These are phyloP conservation scores for Julus scandinavius DNA, from an alignment of 2,888 invertebrate genomes.

Conservation along the genomic window DNA sequence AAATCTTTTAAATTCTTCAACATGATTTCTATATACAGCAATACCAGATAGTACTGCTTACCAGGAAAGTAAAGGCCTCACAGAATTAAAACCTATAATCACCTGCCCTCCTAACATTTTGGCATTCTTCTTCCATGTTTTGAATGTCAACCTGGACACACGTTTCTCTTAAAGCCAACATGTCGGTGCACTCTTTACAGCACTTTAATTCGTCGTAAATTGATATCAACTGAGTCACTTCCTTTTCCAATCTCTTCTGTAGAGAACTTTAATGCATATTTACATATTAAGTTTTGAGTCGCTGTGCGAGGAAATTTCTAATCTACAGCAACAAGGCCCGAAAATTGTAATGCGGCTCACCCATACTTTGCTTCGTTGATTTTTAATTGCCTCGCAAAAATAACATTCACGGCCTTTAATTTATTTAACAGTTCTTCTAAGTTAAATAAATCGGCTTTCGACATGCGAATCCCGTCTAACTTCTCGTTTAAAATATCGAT, in stretches of 20 bases:
- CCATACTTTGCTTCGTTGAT: not conserved
- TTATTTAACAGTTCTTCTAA: not conserved
- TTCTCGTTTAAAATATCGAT: not conserved
- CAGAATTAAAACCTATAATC: not conserved
- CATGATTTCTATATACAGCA: not conserved
- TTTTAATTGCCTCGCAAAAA: not conserved
- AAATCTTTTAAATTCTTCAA: not conserved
- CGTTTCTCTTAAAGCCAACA: not conserved
- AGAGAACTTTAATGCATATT: not conserved
- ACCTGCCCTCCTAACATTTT: conserved; percentile 2
- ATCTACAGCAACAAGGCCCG: not conserved
- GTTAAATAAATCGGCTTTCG: not conserved
- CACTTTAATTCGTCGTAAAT: not conserved
- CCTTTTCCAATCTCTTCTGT: not conserved
- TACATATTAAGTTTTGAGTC: not conserved
- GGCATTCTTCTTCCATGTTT: not conserved
- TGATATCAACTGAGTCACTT: not conserved
- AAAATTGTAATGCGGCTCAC: not conserved
- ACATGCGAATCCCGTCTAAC: not conserved
- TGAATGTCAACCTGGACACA: not conserved
- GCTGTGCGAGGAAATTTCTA: not conserved
- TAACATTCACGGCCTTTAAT: not conserved
- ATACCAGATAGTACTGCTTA: not conserved
- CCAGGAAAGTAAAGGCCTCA: not conserved
- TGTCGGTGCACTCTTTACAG: not conserved